A percentile compares a stretch with the other conserved stretches of the same genome.
phyloP scores from a whole-genome alignment of 37 sponge, comb jelly and placozoan genomes.

The Haliclona indistincta region DNA sequence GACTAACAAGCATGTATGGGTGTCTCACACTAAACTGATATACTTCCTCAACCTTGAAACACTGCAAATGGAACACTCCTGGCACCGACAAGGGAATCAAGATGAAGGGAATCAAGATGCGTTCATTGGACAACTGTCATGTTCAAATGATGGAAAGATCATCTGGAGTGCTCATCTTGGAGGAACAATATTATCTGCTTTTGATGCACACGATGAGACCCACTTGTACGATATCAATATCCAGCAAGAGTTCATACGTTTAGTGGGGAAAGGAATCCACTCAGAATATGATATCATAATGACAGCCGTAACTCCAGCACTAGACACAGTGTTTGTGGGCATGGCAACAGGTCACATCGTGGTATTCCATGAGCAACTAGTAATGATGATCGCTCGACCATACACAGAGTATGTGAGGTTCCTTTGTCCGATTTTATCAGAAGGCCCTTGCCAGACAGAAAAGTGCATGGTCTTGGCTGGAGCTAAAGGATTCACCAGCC shows the following conservation, averaged over 20 bases:
- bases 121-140: constrained; percentile 40
- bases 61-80: constrained; percentile 25
- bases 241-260: neutral
- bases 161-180: constrained; percentile 80
- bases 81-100: neutral
- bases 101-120: too few species aligned
- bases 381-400: constrained; percentile 25
- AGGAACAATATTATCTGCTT: constrained; percentile 46
- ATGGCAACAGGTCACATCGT: constrained; percentile 74
- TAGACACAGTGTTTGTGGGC: constrained; percentile 82
- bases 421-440: constrained; percentile 23
- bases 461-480: constrained; percentile 65
- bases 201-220: constrained; percentile 36
- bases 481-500: constrained; percentile 41
- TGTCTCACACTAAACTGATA: constrained; percentile 53
- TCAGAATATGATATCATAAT: constrained; percentile 28
- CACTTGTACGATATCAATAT: constrained; percentile 32
- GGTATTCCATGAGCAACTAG: constrained; percentile 43
- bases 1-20: constrained; percentile 41
- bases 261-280: neutral
- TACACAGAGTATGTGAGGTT: constrained; percentile 58
- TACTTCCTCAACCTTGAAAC: constrained; percentile 47
- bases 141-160: constrained; percentile 14
- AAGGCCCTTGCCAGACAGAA: constrained; percentile 61
- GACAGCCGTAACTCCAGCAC: constrained; percentile 48